A percentile compares a stretch with the other conserved stretches of the same genome.
Conservation (phyloP, 2,113 vertebrate species). For the Seriola aureovittata region DNA sequence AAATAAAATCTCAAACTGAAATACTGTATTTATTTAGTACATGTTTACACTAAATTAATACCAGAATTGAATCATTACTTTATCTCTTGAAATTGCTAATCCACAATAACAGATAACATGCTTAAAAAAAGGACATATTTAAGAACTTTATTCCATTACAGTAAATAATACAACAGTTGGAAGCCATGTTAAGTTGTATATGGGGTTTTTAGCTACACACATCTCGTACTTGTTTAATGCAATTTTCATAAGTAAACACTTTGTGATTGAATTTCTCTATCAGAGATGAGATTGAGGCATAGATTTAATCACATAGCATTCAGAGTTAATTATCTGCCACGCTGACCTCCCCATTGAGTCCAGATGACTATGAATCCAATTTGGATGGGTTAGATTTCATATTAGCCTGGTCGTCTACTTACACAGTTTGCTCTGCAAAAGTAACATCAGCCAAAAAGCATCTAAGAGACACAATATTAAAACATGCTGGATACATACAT, state of each 20-base stretch:
- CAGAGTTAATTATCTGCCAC: conserved; percentile 79
- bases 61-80: neutral
- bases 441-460: conserved; percentile 39
- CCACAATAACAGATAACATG: neutral
- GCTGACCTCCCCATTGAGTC: conserved; percentile 62
- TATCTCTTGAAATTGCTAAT: conserved; percentile 3
- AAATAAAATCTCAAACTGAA: neutral
- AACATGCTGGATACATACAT: neutral
- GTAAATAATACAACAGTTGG: neutral
- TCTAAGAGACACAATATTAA: conserved; percentile 1
- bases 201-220: conserved; percentile 22
- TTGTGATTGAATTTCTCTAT: conserved; percentile 72
- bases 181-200: neutral
- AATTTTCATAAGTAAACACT: conserved; percentile 70
- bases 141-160: neutral
- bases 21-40: neutral
- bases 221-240: conserved; percentile 48
- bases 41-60: neutral
- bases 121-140: neutral
- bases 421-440: conserved; percentile 36
- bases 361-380: conserved; percentile 59
- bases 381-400: conserved; percentile 65
- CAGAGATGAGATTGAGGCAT: conserved; percentile 65
- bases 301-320: conserved; percentile 77
- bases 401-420: conserved; percentile 44